These are phyloP conservation scores for Aleadryas rufinucha DNA, from an alignment of 2,113 vertebrate genomes.

Conservation along the genomic window DNA sequence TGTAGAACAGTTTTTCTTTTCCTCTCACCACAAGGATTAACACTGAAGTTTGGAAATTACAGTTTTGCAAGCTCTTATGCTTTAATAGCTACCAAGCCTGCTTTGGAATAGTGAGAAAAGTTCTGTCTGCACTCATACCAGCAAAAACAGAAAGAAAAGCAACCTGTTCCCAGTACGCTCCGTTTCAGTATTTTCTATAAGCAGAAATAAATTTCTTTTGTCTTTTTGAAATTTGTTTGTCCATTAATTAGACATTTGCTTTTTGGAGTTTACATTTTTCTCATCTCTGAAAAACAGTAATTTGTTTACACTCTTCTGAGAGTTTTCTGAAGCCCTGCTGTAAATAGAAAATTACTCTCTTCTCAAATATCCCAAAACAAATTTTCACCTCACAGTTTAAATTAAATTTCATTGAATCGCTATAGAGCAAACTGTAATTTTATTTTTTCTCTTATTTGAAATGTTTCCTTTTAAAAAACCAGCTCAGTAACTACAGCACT, in stretches of 20 bases:
- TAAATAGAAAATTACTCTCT: not conserved
- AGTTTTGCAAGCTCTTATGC: not conserved
- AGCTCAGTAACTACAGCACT: not conserved
- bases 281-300: not conserved
- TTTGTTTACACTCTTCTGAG: not conserved
- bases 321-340: not conserved
- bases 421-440: not conserved
- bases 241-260: not conserved
- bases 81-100: not conserved
- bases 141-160: not conserved
- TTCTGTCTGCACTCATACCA: not conserved
- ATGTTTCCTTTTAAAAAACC: not conserved
- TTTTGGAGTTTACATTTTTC: not conserved
- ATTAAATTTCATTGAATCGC: not conserved
- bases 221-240: not conserved
- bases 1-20: not conserved
- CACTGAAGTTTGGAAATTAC: not conserved
- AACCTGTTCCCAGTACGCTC: not conserved
- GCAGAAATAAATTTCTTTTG: not conserved
- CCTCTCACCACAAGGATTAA: not conserved
- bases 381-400: not conserved
- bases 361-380: not conserved
- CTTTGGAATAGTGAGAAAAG: not conserved
- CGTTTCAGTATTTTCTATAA: not conserved
- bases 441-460: not conserved